Conservation (phyloP, 2,113 vertebrate genomes). For the Epinephelus lanceolatus region DNA sequence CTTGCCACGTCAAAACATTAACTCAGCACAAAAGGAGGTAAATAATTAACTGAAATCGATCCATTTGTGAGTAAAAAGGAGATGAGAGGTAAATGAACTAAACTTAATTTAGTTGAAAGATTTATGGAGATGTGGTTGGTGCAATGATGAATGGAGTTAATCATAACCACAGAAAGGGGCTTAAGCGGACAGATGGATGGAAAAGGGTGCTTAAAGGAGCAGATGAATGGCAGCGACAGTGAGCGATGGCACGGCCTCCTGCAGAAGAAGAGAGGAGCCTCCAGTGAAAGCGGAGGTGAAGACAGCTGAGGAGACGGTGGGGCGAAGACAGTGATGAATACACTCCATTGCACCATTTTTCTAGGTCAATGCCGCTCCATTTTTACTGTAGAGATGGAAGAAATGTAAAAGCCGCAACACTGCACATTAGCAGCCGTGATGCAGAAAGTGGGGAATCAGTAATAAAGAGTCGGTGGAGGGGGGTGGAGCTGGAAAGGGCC, state of each 20-base stretch:
- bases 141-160: conserved; percentile 46
- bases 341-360: conserved; percentile 42
- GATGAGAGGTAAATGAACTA: conserved; percentile 9
- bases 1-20: conserved; percentile 38
- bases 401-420: neutral
- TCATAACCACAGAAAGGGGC: conserved; percentile 14
- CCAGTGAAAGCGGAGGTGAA: conserved; percentile 33
- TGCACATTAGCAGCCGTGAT: conserved; percentile 33
- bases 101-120: conserved; percentile 2
- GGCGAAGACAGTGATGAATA: conserved; percentile 51
- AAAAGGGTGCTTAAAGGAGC: conserved; percentile 16
- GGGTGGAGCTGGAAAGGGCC: neutral
- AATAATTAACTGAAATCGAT: conserved; percentile 33
- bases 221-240: conserved; percentile 39
- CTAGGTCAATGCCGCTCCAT: conserved; percentile 30
- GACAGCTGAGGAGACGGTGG: conserved; percentile 12
- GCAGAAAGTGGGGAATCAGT: neutral
- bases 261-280: conserved; percentile 37
- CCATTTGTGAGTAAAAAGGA: conserved; percentile 5
- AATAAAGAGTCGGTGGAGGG: neutral
- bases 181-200: conserved; percentile 33
- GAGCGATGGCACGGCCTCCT: conserved; percentile 38
- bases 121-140: neutral
- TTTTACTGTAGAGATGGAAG: conserved; percentile 35
- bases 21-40: conserved; percentile 16